Conservation (phyloP, 2,113 vertebrate genomes). For the Sus scrofa region T2T-Sscrofa CM000812.6:49358001-49358500, state of each 20-base stretch:
- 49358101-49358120: background rate
- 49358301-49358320: background rate
- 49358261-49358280: background rate
- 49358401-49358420: background rate
- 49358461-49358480: background rate
- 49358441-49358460: constrained; percentile 21
- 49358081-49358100: background rate
- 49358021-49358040: background rate
- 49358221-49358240: background rate
- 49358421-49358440: background rate
- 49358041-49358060: background rate
- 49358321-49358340: background rate
- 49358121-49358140: background rate
- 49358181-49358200: background rate
- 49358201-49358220: background rate
- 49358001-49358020: background rate
- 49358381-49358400: background rate
- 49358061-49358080: background rate
- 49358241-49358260: background rate
- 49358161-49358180: background rate
- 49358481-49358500: background rate
- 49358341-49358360: background rate
- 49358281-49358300: background rate
- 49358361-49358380: background rate
- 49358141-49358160: background rate